A percentile compares a stretch with the other conserved stretches of the same genome.
These are phyloP conservation scores for Punctoribates punctum DNA, from an alignment of 2,888 invertebrate species.

Conservation along the genomic window DNA sequence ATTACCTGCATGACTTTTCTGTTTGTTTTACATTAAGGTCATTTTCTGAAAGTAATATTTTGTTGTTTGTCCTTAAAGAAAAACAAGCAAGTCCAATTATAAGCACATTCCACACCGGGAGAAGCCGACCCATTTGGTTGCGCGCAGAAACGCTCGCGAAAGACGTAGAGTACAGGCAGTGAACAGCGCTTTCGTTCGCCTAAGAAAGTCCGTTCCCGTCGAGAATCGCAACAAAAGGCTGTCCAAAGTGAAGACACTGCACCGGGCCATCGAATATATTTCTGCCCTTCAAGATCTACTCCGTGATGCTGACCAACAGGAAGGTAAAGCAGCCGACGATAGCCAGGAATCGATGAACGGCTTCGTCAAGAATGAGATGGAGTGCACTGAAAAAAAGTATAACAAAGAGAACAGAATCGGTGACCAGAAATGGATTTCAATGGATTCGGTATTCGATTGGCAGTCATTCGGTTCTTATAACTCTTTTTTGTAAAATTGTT, in stretches of 20 bases:
- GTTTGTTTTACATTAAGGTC: too few relatives aligned
- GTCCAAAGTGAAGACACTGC: constrained; percentile 64
- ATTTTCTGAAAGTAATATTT: too few relatives aligned
- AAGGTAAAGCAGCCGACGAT: not conserved
- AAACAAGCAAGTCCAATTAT: constrained; percentile 46
- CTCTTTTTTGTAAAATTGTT: not conserved
- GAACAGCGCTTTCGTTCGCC: constrained; percentile 61
- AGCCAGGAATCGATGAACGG: constrained; percentile 1
- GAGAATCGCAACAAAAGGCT: constrained; percentile 60
- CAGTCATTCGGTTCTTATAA: not conserved
- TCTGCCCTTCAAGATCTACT: constrained; percentile 57
- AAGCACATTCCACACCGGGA: constrained; percentile 54
- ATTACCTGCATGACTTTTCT: too few relatives aligned
- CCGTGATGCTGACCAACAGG: constrained; percentile 44
- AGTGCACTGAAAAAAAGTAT: constrained; percentile 42
- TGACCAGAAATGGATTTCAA: constrained; percentile 45
- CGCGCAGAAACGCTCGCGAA: constrained; percentile 62
- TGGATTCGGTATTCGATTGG: constrained; percentile 43
- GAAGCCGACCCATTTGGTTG: constrained; percentile 62
- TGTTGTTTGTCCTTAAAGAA: constrained; percentile 8
- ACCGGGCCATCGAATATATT: constrained; percentile 64
- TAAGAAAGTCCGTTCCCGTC: constrained; percentile 61
- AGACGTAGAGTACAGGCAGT: constrained; percentile 64
- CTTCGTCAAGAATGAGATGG: constrained; percentile 33
- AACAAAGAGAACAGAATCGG: constrained; percentile 47